Conservation (phyloP, 23 tunicate genomes). For the Halocynthia aurantium region DNA sequence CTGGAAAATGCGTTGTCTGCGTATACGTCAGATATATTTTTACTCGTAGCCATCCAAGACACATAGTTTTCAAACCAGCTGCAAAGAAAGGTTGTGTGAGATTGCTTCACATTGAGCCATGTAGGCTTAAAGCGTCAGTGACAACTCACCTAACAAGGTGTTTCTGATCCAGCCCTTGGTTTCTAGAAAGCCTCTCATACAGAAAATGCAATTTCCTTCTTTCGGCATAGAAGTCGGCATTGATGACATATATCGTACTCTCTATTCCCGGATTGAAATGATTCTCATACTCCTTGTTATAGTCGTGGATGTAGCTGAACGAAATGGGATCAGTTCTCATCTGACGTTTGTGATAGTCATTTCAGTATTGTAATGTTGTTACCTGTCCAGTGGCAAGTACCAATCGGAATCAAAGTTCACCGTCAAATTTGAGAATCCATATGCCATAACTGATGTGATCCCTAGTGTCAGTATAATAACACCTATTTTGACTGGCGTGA, state of each 20-base stretch:
- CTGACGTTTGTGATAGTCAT: not conserved
- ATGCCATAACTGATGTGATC: slow-evolving; percentile 19
- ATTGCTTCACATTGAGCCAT: not conserved
- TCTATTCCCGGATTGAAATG: slow-evolving; percentile 3
- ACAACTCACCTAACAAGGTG: not conserved
- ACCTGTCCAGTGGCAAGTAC: slow-evolving; percentile 19
- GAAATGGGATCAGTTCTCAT: not conserved
- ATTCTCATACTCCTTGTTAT: slow-evolving; percentile 4
- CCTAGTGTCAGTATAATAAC: slow-evolving; percentile 14
- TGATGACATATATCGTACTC: slow-evolving; percentile 16
- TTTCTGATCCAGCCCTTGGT: not conserved
- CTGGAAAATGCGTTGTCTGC: not conserved
- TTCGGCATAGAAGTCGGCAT: slow-evolving; percentile 22
- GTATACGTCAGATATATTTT: slow-evolving; percentile 2
- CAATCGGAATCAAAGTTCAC: slow-evolving; percentile 21
- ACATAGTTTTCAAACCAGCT: slow-evolving; percentile 22
- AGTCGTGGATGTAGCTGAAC: slow-evolving; percentile 11
- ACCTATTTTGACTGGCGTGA: not conserved
- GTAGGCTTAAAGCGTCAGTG: not conserved
- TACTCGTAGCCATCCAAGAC: not conserved
- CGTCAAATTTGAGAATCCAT: slow-evolving; percentile 14
- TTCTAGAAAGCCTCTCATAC: not conserved
- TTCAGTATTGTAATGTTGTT: not conserved
- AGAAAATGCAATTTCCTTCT: slow-evolving; percentile 6
- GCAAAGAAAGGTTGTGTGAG: not conserved